Conservation (phyloP, 2,888 invertebrate species). For the Gnatocerus cornutus region DNA sequence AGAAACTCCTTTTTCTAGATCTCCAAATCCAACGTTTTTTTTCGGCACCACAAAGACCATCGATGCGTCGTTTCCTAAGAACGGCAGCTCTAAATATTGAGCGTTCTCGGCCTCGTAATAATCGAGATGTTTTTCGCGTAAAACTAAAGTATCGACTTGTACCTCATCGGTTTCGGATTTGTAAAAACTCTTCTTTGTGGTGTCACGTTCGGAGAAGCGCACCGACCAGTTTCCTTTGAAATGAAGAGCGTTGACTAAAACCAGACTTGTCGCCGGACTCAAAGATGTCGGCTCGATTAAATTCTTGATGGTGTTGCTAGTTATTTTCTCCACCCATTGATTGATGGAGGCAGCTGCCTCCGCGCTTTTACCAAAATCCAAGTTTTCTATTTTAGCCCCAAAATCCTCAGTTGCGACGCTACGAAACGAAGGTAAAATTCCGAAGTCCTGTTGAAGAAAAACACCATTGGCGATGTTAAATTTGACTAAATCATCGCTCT, state of each 20-base stretch:
- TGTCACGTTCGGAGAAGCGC: background rate
- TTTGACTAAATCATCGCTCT: background rate
- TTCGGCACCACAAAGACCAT: slow-evolving; percentile 14
- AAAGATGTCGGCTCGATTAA: slow-evolving; percentile 4
- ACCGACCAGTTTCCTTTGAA: slow-evolving; percentile 25
- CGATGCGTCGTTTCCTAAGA: slow-evolving; percentile 5
- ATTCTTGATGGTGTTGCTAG: slow-evolving; percentile 69
- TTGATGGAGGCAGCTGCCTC: slow-evolving; percentile 4
- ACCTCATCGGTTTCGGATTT: background rate
- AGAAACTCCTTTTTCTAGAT: slow-evolving; percentile 7
- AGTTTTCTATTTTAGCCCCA: background rate
- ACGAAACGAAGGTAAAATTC: slow-evolving; percentile 2
- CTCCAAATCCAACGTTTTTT: slow-evolving; percentile 12
- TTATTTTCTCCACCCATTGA: slow-evolving; percentile 58
- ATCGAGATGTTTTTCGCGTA: slow-evolving; percentile 2
- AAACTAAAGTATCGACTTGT: slow-evolving; percentile 4
- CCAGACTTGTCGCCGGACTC: background rate
- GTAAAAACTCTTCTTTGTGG: background rate
- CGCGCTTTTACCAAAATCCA: slow-evolving; percentile 3
- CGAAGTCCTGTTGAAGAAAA: slow-evolving; percentile 12
- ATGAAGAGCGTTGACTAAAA: slow-evolving; percentile 39
- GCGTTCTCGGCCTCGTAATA: slow-evolving; percentile 22
- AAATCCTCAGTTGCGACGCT: background rate
- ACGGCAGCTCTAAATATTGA: slow-evolving; percentile 24
- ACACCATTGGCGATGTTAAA: slow-evolving; percentile 2